Conservation (phyloP, 2,113 vertebrate species). For the Ptilorrhoa leucosticta region DNA sequence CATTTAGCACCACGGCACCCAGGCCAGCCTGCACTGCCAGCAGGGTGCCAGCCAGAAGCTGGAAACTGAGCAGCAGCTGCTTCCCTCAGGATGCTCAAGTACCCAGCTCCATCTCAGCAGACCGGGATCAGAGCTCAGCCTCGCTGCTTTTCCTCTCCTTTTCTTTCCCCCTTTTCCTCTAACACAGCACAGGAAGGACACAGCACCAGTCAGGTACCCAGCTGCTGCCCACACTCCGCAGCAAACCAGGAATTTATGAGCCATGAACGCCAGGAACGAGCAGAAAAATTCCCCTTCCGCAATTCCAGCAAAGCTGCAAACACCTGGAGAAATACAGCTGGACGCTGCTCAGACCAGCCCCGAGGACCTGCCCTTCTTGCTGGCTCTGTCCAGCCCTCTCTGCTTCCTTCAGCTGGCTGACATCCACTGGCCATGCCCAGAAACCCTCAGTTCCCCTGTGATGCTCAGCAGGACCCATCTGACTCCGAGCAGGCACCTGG, state of each 20-base stretch:
- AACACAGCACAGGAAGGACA: neutral
- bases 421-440: neutral
- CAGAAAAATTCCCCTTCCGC: neutral
- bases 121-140: neutral
- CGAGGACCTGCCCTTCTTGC: rapidly evolving
- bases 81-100: neutral
- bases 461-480: neutral
- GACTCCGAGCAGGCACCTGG: neutral
- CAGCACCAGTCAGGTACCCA: neutral
- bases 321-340: neutral
- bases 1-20: neutral
- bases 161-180: neutral
- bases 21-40: neutral
- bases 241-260: neutral
- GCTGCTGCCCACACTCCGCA: neutral
- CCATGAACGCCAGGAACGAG: neutral
- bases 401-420: neutral
- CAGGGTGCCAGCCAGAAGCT: neutral
- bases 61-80: neutral
- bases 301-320: neutral
- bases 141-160: neutral
- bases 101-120: neutral
- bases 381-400: neutral
- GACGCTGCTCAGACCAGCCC: neutral
- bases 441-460: neutral